A percentile compares a stretch with the other conserved stretches of the same genome.
Evolutionary conservation across 2,797 vertebrate species (phyloP).

Genomic region (Enteromius unitaeniatus): DNA sequence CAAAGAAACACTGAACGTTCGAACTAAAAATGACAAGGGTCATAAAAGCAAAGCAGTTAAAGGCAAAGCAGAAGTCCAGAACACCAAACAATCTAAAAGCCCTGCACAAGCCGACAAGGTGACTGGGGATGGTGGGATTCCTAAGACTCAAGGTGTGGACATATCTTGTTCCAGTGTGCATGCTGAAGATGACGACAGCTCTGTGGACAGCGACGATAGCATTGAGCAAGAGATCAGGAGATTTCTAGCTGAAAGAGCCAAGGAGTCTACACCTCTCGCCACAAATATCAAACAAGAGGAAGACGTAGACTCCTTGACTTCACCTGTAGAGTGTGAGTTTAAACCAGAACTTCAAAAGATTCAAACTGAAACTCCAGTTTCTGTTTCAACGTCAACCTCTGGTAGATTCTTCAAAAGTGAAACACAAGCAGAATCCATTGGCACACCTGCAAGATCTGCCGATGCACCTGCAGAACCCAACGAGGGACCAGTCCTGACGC

Average conservation of each 20-base stretch:
- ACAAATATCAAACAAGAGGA: slow-evolving; percentile 59
- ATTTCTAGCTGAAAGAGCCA: slow-evolving; percentile 94
- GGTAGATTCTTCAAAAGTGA: not conserved
- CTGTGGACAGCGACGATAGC: slow-evolving; percentile 93
- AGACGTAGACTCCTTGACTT: slow-evolving; percentile 20
- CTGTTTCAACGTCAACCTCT: slow-evolving; percentile 16
- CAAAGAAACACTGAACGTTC: slow-evolving; percentile 39
- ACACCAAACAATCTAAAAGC: slow-evolving; percentile 56
- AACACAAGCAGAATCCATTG: not conserved
- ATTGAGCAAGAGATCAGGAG: slow-evolving; percentile 93
- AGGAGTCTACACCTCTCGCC: slow-evolving; percentile 70
- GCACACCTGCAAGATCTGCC: not conserved
- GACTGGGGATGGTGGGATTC: slow-evolving; percentile 41
- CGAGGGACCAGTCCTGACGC: slow-evolving; percentile 29
- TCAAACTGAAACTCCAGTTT: slow-evolving; percentile 58
- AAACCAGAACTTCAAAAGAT: slow-evolving; percentile 72
- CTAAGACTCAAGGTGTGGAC: not conserved
- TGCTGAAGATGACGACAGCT: slow-evolving; percentile 85
- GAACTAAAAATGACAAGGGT: slow-evolving; percentile 47
- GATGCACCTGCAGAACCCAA: not conserved
- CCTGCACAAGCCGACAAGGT: slow-evolving; percentile 36
- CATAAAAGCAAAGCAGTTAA: slow-evolving; percentile 61
- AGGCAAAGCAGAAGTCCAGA: slow-evolving; percentile 48
- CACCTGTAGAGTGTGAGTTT: slow-evolving; percentile 56
- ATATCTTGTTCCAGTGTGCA: not conserved